phyloP scores from a whole-genome alignment of 2,113 vertebrate genomes.

The zebrafish (Danio rerio) region GRCz12tu NC_133185.1:36939501-36940000 shows the following conservation, averaged over 20 bases:
- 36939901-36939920: not conserved
- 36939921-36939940: constrained; percentile 1
- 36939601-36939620: too few relatives aligned
- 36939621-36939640: not conserved
- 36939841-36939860: not conserved
- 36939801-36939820: not conserved
- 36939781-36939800: not conserved
- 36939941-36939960: constrained; percentile 21
- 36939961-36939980: not conserved
- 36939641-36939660: too few relatives aligned
- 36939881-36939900: constrained; percentile 8
- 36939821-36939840: not conserved
- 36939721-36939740: too few relatives aligned
- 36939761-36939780: not conserved
- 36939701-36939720: too few relatives aligned
- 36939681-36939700: too few relatives aligned
- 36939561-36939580: too few relatives aligned
- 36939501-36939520: too few relatives aligned
- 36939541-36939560: too few relatives aligned
- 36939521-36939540: too few relatives aligned
- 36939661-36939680: too few relatives aligned
- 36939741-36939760: not conserved
- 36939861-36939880: not conserved
- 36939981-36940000: not conserved
- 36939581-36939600: too few relatives aligned